Conservation (phyloP, 92 coral and sea anemone species). For the Porites divaricata region DNA sequence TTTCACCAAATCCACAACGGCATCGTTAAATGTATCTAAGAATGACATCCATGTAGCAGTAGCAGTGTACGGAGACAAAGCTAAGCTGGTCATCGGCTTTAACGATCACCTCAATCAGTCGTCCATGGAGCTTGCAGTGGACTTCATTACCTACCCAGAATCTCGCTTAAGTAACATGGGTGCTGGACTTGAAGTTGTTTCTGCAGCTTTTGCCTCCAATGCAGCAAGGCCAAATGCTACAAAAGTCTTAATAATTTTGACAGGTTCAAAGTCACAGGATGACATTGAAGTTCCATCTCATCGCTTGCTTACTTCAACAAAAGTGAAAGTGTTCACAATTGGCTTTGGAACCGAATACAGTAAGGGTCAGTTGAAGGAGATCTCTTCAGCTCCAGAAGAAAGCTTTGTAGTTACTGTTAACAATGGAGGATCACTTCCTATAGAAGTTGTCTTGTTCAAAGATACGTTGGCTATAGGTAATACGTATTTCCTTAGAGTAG, state of each 20-base stretch:
- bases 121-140: slow-evolving; percentile 38
- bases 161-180: slow-evolving; percentile 46
- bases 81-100: slow-evolving; percentile 43
- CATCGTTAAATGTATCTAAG: slow-evolving; percentile 53
- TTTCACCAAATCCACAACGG: slow-evolving; percentile 40
- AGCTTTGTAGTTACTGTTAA: background rate
- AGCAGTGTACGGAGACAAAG: slow-evolving; percentile 35
- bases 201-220: slow-evolving; percentile 27
- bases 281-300: slow-evolving; percentile 50
- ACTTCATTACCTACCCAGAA: slow-evolving; percentile 23
- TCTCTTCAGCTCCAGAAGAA: slow-evolving; percentile 25
- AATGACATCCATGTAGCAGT: slow-evolving; percentile 65
- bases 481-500: no score
- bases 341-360: slow-evolving; percentile 62
- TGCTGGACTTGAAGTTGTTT: slow-evolving; percentile 46
- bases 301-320: slow-evolving; percentile 36
- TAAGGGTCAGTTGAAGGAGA: slow-evolving; percentile 44
- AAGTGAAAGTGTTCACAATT: slow-evolving; percentile 19
- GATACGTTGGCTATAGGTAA: slow-evolving; percentile 7
- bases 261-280: slow-evolving; percentile 56
- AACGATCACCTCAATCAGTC: slow-evolving; percentile 29
- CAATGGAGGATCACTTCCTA: background rate
- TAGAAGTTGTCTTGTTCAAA: slow-evolving; percentile 1
- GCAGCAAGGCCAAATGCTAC: slow-evolving; percentile 61
- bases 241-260: slow-evolving; percentile 53